Base-by-base conservation (phyloP, 2,888 invertebrate genomes). In the Oscheius sp. region DNA sequence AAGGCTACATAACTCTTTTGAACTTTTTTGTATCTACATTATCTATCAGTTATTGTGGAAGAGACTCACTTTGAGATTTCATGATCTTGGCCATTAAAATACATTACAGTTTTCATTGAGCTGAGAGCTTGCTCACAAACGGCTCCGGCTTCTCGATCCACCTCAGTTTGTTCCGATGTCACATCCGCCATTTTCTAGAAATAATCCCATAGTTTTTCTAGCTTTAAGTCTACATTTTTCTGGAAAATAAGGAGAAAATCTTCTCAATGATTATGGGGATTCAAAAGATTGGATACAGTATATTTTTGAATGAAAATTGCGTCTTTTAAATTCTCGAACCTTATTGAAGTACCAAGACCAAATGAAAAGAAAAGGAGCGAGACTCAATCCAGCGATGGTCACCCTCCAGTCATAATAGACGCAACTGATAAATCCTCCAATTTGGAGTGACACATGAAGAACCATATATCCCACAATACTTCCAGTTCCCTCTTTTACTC, bases 401-500 rank as follows among this genome's bases (percentile, higher is more conserved):
- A 85, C 69, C 52, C 75, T 69, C 82, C 81, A 86, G 61, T 79
- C 75, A 31, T 79, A 74, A 17, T 65, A 65, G 63, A 86, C 82
- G 0, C 80, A 78, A 12, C 81, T 17, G 1, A 53, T 37, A 4
- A 73, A 64, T 20, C 81, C 72, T 0, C 65, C 42, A 0, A 39
- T 29, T 39, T 72, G 72, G 20, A 64, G 17, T 4, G 64, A 27
- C 15, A 50, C 2, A n/a, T 20, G 27, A 8, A 27, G 31, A 3
- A 42, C n/a, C 17, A 20, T 17, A 15, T 45, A 45, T 6, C 61
- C 61, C 17, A 61, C 45, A 61, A 45, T 42, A 70, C 86, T 85
- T 4, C 85, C 85, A n/a, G 82, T 83, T 27, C 85, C 85, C 63
- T 85, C 85, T 42, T 81, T 80, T 4, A 85, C 77, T 46, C 85